Conservation (phyloP, 2,888 invertebrate species). For the Watsonalla cultraria region DNA sequence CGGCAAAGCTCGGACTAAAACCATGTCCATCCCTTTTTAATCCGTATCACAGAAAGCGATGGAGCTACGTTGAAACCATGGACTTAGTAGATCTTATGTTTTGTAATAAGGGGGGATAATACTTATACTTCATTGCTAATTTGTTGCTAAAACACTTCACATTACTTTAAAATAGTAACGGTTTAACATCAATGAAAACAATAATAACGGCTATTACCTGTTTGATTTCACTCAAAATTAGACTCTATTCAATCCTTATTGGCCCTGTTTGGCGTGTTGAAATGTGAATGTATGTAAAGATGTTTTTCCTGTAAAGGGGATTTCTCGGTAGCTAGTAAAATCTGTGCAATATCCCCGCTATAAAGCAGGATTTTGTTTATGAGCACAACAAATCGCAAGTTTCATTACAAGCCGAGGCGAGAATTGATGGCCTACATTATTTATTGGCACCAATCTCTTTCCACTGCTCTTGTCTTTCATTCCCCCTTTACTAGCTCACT, state of each 20-base stretch:
- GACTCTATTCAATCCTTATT: conserved; percentile 23
- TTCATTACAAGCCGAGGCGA: conserved; percentile 50
- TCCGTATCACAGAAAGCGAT: no score
- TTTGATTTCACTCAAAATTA: conserved; percentile 10
- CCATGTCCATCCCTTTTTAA: no score
- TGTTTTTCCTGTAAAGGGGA: conserved; percentile 45
- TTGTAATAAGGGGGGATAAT: no score
- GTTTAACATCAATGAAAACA: no score
- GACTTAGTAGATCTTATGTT: no score
- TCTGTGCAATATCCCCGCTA: conserved; percentile 56
- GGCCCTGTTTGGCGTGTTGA: conserved; percentile 11
- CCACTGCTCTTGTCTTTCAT: conserved; percentile 13
- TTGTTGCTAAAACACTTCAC: no score
- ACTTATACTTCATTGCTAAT: no score
- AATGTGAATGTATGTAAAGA: conserved; percentile 36
- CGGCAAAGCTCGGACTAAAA: no score
- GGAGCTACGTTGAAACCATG: no score
- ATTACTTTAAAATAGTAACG: no score
- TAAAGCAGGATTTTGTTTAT: conserved; percentile 74
- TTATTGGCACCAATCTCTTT: conserved; percentile 63
- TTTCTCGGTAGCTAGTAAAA: conserved; percentile 57
- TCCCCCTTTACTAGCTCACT: neutral
- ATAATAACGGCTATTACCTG: no score
- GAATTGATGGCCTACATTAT: conserved; percentile 65
- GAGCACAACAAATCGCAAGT: conserved; percentile 68